These are phyloP conservation scores for Andrena bucephala DNA, from an alignment of 2,888 invertebrate species.

Conservation along the genomic window DNA sequence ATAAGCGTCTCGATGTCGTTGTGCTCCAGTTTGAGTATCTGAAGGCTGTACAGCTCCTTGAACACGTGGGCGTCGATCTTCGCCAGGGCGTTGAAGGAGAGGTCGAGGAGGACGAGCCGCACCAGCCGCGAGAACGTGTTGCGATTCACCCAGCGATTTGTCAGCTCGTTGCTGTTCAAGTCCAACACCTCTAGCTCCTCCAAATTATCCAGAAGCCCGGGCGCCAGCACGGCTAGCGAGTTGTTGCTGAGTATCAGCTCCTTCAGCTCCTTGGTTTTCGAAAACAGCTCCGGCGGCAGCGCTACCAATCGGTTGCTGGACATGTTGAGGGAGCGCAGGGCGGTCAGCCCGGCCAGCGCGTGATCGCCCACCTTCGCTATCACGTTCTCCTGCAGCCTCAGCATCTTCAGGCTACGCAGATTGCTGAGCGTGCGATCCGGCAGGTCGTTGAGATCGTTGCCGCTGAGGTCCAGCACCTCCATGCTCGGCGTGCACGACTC, in stretches of 20 bases:
- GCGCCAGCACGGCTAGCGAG: constrained; percentile 90
- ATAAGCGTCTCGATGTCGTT: constrained; percentile 90
- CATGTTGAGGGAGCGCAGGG: constrained; percentile 90
- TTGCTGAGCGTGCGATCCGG: constrained; percentile 91
- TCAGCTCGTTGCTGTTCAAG: constrained; percentile 90
- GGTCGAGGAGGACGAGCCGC: constrained; percentile 90
- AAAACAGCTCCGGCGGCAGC: constrained; percentile 92
- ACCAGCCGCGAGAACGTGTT: constrained; percentile 92
- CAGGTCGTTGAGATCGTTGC: constrained; percentile 90
- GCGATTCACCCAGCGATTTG: constrained; percentile 92
- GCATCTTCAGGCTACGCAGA: constrained; percentile 89
- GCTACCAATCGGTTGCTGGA: constrained; percentile 92
- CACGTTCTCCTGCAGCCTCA: constrained; percentile 92
- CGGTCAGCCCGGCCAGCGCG: constrained; percentile 90
- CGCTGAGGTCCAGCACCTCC: constrained; percentile 90
- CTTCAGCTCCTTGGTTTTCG: constrained; percentile 89
- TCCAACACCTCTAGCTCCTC: constrained; percentile 91
- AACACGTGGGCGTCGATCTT: constrained; percentile 90
- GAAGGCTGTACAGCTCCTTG: constrained; percentile 91
- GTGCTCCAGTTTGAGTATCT: constrained; percentile 90
- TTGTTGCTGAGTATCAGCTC: constrained; percentile 92
- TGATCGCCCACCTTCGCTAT: constrained; percentile 91
- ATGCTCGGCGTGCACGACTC: constrained; percentile 89
- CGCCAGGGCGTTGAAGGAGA: constrained; percentile 90
- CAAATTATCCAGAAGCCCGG: constrained; percentile 90